A percentile compares a stretch with the other conserved stretches of the same genome.
These are phyloP conservation scores for Taxidea taxus DNA, from an alignment of 2,113 vertebrate genomes.

Conservation along the genomic window DNA sequence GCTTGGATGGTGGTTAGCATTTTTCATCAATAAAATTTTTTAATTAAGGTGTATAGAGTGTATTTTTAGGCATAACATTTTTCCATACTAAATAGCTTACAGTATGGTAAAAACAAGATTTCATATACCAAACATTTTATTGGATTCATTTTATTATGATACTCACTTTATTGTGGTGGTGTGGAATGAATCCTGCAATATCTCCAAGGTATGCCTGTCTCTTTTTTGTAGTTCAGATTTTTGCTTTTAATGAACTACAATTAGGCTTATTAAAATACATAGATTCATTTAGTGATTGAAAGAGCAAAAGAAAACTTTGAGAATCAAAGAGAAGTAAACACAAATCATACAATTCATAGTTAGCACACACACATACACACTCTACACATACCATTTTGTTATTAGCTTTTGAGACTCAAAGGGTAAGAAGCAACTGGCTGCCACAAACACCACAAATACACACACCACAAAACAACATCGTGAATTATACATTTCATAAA, in stretches of 20 bases:
- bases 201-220: background rate
- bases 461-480: background rate
- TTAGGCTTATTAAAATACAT: background rate
- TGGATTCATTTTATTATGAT: background rate
- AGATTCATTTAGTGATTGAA: background rate
- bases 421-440: background rate
- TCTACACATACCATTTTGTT: background rate
- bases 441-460: background rate
- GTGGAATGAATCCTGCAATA: background rate
- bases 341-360: background rate
- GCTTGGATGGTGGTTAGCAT: background rate
- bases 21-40: background rate
- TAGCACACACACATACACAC: background rate
- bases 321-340: background rate
- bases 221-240: background rate
- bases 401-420: background rate
- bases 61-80: background rate
- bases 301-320: background rate
- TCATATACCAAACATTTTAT: background rate
- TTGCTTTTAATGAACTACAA: background rate
- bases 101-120: background rate
- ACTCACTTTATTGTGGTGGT: background rate
- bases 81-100: background rate
- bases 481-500: background rate
- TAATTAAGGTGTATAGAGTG: background rate